These are phyloP conservation scores for Leptopilina syphax DNA, from an alignment of 2,888 invertebrate genomes.

Conservation along the genomic window DNA sequence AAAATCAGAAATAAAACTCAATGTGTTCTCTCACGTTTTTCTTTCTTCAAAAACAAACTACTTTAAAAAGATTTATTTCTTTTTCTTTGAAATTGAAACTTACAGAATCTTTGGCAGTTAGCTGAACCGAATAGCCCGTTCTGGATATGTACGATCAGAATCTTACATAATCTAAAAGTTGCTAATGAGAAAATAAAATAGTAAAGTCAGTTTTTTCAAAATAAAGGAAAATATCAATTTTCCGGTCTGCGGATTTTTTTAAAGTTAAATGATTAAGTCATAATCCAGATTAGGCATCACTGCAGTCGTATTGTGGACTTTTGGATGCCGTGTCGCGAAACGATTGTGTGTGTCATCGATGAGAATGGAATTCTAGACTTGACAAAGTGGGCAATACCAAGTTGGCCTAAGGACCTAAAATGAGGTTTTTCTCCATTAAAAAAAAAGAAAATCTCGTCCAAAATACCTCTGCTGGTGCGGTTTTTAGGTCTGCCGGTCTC, in stretches of 20 bases:
- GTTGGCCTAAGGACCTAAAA: conserved; percentile 6
- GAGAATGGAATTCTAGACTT: conserved; percentile 38
- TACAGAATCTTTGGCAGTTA: conserved; percentile 62
- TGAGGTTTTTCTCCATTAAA: conserved; percentile 48
- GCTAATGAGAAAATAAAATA: conserved; percentile 38
- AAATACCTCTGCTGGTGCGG: conserved; percentile 77
- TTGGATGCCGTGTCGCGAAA: conserved; percentile 72
- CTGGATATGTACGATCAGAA: conserved; percentile 74
- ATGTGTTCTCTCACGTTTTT: conserved; percentile 37
- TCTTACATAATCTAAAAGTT: conserved; percentile 5
- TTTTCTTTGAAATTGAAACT: conserved; percentile 44
- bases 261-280: conserved; percentile 53
- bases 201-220: conserved; percentile 50
- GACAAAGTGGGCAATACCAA: conserved; percentile 33
- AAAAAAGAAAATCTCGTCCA: conserved; percentile 69
- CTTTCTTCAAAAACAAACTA: conserved; percentile 1
- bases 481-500: conserved; percentile 71
- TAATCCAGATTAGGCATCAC: conserved; percentile 77
- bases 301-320: conserved; percentile 78
- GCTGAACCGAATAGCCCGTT: conserved; percentile 77
- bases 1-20: conserved; percentile 27
- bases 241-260: conserved; percentile 58
- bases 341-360: conserved; percentile 7
- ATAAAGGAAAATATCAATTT: conserved; percentile 45
- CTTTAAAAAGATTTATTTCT: neutral